These are phyloP conservation scores for Watersipora subatra DNA, from an alignment of 1,140 invertebrate species.

Conservation along the genomic window DNA sequence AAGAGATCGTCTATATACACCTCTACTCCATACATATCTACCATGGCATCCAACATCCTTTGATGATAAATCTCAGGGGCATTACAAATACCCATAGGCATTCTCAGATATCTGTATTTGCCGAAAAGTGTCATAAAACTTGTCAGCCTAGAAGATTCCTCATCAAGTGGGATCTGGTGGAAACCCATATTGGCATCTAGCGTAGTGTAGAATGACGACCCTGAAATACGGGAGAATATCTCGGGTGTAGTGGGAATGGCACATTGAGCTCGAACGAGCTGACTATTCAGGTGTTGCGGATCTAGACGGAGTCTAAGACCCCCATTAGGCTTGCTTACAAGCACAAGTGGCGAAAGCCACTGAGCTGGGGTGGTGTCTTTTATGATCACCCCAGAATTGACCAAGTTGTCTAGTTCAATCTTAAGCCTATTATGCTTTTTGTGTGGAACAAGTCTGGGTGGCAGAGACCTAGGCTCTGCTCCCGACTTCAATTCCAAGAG, in stretches of 20 bases:
- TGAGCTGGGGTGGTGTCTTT: conserved; percentile 22
- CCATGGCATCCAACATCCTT: too few species aligned
- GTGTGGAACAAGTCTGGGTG: background rate
- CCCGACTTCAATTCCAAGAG: background rate
- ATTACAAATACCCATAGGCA: conserved; percentile 10
- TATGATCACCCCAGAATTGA: conserved; percentile 17
- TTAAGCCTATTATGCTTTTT: background rate
- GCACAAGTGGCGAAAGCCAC: conserved; percentile 16
- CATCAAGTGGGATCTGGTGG: conserved; percentile 22
- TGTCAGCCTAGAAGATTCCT: conserved; percentile 17
- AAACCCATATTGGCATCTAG: conserved; percentile 24
- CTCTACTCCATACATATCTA: conserved; percentile 24
- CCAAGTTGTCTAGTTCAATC: conserved; percentile 10
- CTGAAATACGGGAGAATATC: conserved; percentile 20
- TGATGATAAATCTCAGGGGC: too few species aligned
- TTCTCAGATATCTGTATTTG: conserved; percentile 10
- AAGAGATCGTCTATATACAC: too few species aligned
- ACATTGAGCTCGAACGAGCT: conserved; percentile 15
- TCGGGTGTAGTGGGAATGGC: conserved; percentile 13
- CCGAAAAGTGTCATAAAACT: conserved; percentile 28
- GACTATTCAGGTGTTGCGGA: conserved; percentile 21
- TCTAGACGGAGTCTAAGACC: conserved; percentile 15
- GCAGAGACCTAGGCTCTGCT: background rate
- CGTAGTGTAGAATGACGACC: conserved; percentile 12
- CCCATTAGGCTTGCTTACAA: conserved; percentile 15